Conservation (phyloP, 2,113 vertebrate genomes). For the Poicephalus meyeri region DNA sequence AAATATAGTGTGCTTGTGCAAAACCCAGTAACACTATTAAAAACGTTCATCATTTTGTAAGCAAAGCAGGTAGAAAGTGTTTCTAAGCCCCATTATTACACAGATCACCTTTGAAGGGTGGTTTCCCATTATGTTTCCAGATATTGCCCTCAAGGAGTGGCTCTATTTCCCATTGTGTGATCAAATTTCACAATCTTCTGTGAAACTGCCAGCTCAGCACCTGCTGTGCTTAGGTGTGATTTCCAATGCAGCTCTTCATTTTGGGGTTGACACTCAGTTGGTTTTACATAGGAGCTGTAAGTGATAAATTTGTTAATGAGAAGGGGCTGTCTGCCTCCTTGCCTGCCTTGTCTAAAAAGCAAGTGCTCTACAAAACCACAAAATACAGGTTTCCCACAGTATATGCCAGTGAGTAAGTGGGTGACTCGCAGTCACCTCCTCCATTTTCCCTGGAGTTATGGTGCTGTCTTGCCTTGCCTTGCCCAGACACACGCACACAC, state of each 20-base stretch:
- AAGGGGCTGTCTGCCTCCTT: neutral
- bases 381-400: slow-evolving; percentile 35
- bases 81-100: slow-evolving; percentile 62
- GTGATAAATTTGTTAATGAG: neutral
- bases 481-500: neutral
- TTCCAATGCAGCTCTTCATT: slow-evolving; percentile 6
- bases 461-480: slow-evolving; percentile 38
- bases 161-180: slow-evolving; percentile 55
- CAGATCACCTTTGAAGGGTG: slow-evolving; percentile 53
- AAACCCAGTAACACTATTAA: slow-evolving; percentile 37
- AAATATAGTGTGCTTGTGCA: slow-evolving; percentile 52
- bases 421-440: slow-evolving; percentile 42
- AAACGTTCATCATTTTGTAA: slow-evolving; percentile 62
- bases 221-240: neutral
- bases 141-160: slow-evolving; percentile 67
- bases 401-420: slow-evolving; percentile 25
- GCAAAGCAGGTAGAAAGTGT: slow-evolving; percentile 68
- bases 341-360: neutral
- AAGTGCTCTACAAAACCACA: neutral
- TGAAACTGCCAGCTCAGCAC: slow-evolving; percentile 68
- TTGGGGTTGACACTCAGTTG: neutral
- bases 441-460: neutral
- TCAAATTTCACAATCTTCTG: slow-evolving; percentile 64
- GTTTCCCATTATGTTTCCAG: slow-evolving; percentile 58
- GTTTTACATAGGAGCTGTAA: neutral